These are phyloP conservation scores for Discoglossus pictus DNA, from an alignment of 2,797 vertebrate species.

Conservation along the genomic window DNA sequence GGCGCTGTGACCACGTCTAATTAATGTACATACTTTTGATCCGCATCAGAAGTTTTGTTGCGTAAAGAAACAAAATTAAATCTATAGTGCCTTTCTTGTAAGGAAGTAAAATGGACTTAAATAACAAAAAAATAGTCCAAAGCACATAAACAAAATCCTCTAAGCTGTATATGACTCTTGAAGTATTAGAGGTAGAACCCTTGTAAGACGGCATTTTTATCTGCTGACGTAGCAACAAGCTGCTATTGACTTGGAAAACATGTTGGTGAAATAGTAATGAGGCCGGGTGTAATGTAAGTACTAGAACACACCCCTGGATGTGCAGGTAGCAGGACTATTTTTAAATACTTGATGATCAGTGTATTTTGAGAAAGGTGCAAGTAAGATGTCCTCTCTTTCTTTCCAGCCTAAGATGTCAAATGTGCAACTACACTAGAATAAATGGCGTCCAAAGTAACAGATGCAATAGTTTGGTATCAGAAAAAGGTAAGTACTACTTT, in stretches of 20 bases:
- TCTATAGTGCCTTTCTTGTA: too few species aligned
- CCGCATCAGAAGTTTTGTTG: too few species aligned
- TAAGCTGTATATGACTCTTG: background rate
- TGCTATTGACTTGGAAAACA: constrained; percentile 58
- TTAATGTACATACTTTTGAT: too few species aligned
- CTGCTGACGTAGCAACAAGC: constrained; percentile 55
- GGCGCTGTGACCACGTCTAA: too few species aligned
- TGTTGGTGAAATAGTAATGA: constrained; percentile 61
- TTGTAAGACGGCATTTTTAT: constrained; percentile 33
- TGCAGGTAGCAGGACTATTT: constrained; percentile 59
- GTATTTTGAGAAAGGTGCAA: constrained; percentile 53
- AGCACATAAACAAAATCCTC: too few species aligned
- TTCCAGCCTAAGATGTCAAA: constrained; percentile 90
- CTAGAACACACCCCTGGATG: constrained; percentile 53
- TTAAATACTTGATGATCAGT: constrained; percentile 38
- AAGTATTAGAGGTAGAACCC: background rate
- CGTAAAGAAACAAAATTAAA: too few species aligned
- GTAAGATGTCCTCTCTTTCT: constrained; percentile 64
- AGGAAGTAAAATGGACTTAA: too few species aligned
- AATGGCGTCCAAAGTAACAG: constrained; percentile 99
- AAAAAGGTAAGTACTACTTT: constrained; percentile 87
- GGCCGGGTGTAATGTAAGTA: constrained; percentile 61
- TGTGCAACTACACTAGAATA: constrained; percentile 83
- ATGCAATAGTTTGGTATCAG: constrained; percentile 99
- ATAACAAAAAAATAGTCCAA: too few species aligned